phyloP scores from a whole-genome alignment of 2,888 invertebrate genomes.

The Electrophaes corylata region DNA sequence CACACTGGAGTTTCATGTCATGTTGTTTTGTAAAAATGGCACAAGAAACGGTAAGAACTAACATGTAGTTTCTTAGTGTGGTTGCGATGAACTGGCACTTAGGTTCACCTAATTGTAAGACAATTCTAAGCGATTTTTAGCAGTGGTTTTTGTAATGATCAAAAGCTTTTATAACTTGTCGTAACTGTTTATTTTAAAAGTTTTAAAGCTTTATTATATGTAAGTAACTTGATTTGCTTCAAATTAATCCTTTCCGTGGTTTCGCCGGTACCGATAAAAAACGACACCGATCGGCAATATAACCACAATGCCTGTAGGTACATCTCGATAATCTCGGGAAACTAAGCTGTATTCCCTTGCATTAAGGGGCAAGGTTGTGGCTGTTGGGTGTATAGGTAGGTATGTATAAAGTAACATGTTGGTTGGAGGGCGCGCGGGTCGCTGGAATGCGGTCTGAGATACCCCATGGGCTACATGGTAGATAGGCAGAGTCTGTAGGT shows the following conservation, averaged over 20 bases:
- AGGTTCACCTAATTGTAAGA: too few relatives aligned
- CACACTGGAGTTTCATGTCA: too few relatives aligned
- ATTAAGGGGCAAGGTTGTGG: conserved; percentile 29
- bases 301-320: conserved; percentile 33
- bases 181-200: not conserved
- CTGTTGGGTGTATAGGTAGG: conserved; percentile 35
- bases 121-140: too few relatives aligned
- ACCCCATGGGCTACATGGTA: conserved; percentile 75
- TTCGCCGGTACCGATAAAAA: conserved; percentile 69
- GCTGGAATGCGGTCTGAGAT: conserved; percentile 80
- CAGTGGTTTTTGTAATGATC: not conserved
- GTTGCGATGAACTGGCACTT: too few relatives aligned
- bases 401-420: conserved; percentile 59
- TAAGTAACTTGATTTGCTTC: conserved; percentile 73
- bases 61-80: too few relatives aligned
- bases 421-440: conserved; percentile 54
- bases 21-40: too few relatives aligned
- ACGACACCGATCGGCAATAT: conserved; percentile 64
- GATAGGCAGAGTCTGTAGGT: conserved; percentile 59
- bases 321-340: conserved; percentile 27
- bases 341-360: conserved; percentile 38
- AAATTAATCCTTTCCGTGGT: conserved; percentile 80
- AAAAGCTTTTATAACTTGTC: not conserved
- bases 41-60: too few relatives aligned
- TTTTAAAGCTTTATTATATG: conserved; percentile 43